A percentile compares a stretch with the other conserved stretches of the same genome.
These are phyloP conservation scores for Brachionus rotundiformis DNA, from an alignment of 1,140 invertebrate genomes.

Conservation along the genomic window DNA sequence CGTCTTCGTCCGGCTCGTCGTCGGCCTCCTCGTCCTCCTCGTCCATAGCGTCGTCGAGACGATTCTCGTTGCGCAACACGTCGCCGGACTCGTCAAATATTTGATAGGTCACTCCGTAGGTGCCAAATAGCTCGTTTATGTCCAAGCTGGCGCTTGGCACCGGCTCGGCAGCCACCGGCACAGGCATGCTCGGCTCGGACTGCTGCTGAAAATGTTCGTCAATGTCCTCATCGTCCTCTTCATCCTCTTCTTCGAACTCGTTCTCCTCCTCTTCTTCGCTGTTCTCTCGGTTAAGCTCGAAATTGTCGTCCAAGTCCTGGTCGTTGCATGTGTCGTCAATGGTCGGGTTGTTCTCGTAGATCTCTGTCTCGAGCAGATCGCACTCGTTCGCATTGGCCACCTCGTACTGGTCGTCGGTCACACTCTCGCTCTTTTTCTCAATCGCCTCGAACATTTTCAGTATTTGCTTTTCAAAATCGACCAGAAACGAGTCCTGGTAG, in stretches of 20 bases:
- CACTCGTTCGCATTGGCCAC: background rate
- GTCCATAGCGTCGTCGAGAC: slow-evolving; percentile 20
- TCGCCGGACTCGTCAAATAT: slow-evolving; percentile 1
- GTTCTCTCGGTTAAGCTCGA: slow-evolving; percentile 58
- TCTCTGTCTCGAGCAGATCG: slow-evolving; percentile 1
- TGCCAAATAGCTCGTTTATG: slow-evolving; percentile 43
- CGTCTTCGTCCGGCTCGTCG: background rate
- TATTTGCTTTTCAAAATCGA: slow-evolving; percentile 76
- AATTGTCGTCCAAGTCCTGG: slow-evolving; percentile 31
- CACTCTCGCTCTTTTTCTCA: background rate
- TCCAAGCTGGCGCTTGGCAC: background rate
- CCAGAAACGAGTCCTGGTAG: slow-evolving; percentile 62
- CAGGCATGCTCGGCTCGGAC: background rate
- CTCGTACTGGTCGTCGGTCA: slow-evolving; percentile 50
- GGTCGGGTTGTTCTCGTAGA: slow-evolving; percentile 63
- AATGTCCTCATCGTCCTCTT: slow-evolving; percentile 71
- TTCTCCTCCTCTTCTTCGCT: slow-evolving; percentile 81
- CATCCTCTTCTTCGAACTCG: slow-evolving; percentile 81
- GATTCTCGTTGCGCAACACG: background rate
- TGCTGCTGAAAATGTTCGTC: slow-evolving; percentile 7
- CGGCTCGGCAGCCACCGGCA: background rate
- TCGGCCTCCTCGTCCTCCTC: slow-evolving; percentile 21
- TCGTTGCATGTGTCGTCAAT: slow-evolving; percentile 35
- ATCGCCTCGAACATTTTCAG: slow-evolving; percentile 67
- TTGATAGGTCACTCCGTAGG: slow-evolving; percentile 42